A percentile compares a stretch with the other conserved stretches of the same genome.
These are phyloP conservation scores for Enteromius anoplus DNA, from an alignment of 2,797 vertebrate genomes.

Conservation along the genomic window DNA sequence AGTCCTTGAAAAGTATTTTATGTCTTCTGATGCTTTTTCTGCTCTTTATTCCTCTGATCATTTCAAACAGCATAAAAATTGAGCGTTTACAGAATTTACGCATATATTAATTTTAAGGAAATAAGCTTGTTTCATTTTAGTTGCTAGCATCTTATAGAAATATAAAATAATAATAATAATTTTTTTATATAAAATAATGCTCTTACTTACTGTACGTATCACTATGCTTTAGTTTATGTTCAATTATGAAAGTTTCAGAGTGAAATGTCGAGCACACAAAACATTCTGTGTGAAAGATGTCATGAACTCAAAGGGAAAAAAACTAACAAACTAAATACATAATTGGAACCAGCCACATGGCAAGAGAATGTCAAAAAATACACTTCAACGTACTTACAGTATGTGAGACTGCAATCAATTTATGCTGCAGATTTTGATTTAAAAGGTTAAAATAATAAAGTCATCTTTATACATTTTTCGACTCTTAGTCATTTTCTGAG, in stretches of 20 bases:
- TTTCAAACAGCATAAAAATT: constrained; percentile 13
- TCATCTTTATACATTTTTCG: constrained; percentile 5
- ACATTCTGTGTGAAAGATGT: constrained; percentile 33
- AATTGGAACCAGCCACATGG: constrained; percentile 65
- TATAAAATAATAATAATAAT: not conserved
- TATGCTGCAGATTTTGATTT: not conserved
- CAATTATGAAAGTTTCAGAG: not conserved
- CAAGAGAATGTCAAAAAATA: constrained; percentile 37
- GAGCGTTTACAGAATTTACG: not conserved
- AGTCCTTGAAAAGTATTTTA: constrained; percentile 75
- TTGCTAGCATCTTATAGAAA: not conserved
- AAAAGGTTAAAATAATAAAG: not conserved
- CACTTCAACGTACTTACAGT: not conserved
- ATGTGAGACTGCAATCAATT: constrained; percentile 4
- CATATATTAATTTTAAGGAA: not conserved
- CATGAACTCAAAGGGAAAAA: constrained; percentile 51
- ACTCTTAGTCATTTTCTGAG: constrained; percentile 31
- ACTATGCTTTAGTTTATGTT: not conserved
- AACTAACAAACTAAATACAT: constrained; percentile 63
- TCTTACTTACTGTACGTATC: not conserved
- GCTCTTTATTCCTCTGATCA: constrained; percentile 14
- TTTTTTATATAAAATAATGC: not conserved
- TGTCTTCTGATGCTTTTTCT: constrained; percentile 37
- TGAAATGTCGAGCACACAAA: not conserved
- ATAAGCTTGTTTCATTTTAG: not conserved